Conservation (phyloP, 2,888 invertebrate genomes). For the Limenitis camilla region DNA sequence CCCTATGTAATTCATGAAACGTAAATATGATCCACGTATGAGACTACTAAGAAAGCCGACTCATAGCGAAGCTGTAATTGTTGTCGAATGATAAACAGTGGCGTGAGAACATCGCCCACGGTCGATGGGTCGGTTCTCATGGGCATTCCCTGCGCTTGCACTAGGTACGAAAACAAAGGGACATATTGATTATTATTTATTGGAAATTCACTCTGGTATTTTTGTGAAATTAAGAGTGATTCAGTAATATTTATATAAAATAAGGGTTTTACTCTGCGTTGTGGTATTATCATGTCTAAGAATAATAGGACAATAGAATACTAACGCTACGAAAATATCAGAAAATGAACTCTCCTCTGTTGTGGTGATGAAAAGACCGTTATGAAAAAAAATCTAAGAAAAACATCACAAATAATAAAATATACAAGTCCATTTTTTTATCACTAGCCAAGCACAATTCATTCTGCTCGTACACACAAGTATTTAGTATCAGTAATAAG, state of each 20-base stretch:
- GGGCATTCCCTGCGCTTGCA: conserved; percentile 9
- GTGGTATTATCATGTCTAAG: too few relatives aligned
- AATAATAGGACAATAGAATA: too few relatives aligned
- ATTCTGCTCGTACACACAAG: conserved; percentile 9
- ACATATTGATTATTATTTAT: neutral
- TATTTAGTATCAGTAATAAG: conserved; percentile 27
- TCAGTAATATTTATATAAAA: neutral
- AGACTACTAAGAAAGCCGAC: conserved; percentile 37
- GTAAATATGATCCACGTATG: neutral
- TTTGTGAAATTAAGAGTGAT: neutral
- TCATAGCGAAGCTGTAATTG: conserved; percentile 38
- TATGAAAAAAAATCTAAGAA: neutral
- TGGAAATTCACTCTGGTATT: neutral
- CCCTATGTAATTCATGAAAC: conserved; percentile 2
- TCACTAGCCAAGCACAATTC: neutral
- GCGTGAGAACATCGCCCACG: conserved; percentile 54
- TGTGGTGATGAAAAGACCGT: too few relatives aligned
- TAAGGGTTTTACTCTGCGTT: too few relatives aligned
- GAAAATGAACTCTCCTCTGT: too few relatives aligned
- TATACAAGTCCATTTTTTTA: neutral
- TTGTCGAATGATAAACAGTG: conserved; percentile 41
- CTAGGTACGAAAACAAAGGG: neutral
- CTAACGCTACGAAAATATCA: too few relatives aligned
- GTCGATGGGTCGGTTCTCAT: conserved; percentile 18
- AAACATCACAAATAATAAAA: neutral